Evolutionary conservation across 2,113 vertebrate genomes (phyloP).

Genomic region (Pseudolaguvia tuberculata): DNA sequence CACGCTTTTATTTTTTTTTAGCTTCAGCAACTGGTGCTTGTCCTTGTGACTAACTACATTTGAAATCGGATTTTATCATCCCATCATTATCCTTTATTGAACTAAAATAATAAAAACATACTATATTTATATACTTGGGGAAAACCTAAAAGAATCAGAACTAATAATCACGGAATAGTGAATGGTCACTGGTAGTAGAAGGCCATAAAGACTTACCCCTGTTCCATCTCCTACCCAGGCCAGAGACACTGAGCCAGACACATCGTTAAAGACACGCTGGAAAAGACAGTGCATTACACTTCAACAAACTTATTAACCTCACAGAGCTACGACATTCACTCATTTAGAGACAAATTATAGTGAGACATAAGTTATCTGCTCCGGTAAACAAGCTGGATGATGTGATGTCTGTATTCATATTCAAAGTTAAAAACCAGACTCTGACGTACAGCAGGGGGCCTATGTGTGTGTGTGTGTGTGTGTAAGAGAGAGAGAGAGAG

Average conservation of each 20-base stretch:
- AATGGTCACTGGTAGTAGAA: too few species aligned
- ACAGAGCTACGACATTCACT: background rate
- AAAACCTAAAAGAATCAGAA: too few species aligned
- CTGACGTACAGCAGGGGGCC: background rate
- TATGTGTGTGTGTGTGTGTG: background rate
- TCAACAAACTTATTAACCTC: background rate
- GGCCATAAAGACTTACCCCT: constrained; percentile 73
- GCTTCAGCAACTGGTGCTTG: background rate
- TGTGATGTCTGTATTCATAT: background rate
- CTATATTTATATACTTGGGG: too few species aligned
- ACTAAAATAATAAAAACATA: too few species aligned
- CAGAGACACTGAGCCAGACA: constrained; percentile 82
- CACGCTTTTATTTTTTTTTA: background rate
- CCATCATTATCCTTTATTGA: background rate
- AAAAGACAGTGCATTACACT: constrained; percentile 8
- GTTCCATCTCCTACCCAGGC: constrained; percentile 90
- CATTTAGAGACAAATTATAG: background rate
- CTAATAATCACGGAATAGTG: background rate
- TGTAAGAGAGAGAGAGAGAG: too few species aligned
- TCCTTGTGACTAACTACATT: background rate
- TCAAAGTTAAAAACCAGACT: background rate
- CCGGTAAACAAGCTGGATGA: background rate
- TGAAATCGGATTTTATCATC: too few species aligned
- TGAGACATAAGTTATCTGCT: background rate
- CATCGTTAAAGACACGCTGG: constrained; percentile 79